Evolutionary conservation across 1,140 invertebrate species (phyloP).

Genomic region (Trigoniulus corallinus): DNA sequence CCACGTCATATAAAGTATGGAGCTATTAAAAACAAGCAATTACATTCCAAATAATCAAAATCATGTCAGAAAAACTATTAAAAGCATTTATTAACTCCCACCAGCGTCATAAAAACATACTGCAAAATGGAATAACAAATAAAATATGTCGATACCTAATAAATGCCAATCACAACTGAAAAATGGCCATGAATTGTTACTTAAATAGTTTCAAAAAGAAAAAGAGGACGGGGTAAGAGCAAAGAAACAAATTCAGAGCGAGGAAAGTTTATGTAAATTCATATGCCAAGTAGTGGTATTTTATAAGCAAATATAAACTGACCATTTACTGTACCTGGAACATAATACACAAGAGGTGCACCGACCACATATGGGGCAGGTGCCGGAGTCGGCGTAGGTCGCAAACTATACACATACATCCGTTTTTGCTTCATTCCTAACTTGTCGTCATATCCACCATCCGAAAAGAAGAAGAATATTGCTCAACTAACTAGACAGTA

Average conservation of each 20-base stretch:
- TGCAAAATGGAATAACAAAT: no score
- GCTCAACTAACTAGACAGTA: no score
- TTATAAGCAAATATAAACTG: constrained; percentile 8
- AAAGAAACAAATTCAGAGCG: background rate
- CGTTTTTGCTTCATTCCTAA: background rate
- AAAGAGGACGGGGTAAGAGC: background rate
- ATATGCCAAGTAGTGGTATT: background rate
- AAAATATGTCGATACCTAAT: background rate
- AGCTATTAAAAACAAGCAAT: no score
- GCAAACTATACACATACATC: background rate
- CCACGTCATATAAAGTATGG: no score
- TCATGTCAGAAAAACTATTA: no score
- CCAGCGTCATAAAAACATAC: no score
- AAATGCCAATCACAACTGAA: background rate
- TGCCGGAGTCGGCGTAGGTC: background rate
- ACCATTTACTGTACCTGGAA: constrained; percentile 3
- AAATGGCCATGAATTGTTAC: background rate
- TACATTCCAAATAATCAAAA: no score
- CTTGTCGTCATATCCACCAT: no score
- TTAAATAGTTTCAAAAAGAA: background rate
- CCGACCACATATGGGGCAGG: background rate
- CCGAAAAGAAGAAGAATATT: no score
- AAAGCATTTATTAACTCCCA: no score
- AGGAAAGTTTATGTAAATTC: background rate
- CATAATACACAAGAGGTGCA: background rate